Evolutionary conservation across 2,797 vertebrate species (phyloP), one percentile per base, ranked within the genome.

Genomic region (Mus spretus): DNA sequence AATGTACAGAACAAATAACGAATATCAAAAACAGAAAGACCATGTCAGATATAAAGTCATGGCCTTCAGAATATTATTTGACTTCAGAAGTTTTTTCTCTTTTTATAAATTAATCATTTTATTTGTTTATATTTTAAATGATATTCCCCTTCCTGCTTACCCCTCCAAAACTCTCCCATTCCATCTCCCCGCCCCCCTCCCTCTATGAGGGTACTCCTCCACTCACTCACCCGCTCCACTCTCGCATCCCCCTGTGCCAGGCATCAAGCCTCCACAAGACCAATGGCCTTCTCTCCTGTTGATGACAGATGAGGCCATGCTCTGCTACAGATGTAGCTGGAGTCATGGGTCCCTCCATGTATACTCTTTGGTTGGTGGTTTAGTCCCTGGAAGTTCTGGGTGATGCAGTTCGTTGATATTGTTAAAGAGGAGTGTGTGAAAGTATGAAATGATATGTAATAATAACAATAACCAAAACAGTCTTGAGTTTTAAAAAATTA

Each of bases 151-250:
- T 70, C 34, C 14, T 3, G 6, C 5, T 70, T 70, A 70, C 15
- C 14, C 4, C 67, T n/a, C 6, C 34, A 70, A 34, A 34, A 17
- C 3, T 14, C 12, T 12, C 6, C 15, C 31, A n/a, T 70, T 4
- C 31, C 6, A 8, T 70, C 6, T 15, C 67, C 14, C 0, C 17
- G 1, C n/a, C 31, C 0, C 0, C 6, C 6, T n/a, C 34, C 6
- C 65, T 34, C 2, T 34, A n/a, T n/a, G 67, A 70, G 34, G 31
- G 5, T 67, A 4, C 14, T 34, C 5, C 14, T 34, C 34, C 31
- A n/a, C 34, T 26, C 6, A n/a, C 2, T 34, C 67, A 70, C 15
- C 67, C 6, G 19, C 67, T n/a, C 14, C 6, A 7, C 15, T 70
- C 14, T n/a, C 2, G 67, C 34, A 17, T n/a, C 14, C 34, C 31